phyloP scores from a whole-genome alignment of 92 coral and sea anemone genomes.

The Virgularia gustaviana region DNA sequence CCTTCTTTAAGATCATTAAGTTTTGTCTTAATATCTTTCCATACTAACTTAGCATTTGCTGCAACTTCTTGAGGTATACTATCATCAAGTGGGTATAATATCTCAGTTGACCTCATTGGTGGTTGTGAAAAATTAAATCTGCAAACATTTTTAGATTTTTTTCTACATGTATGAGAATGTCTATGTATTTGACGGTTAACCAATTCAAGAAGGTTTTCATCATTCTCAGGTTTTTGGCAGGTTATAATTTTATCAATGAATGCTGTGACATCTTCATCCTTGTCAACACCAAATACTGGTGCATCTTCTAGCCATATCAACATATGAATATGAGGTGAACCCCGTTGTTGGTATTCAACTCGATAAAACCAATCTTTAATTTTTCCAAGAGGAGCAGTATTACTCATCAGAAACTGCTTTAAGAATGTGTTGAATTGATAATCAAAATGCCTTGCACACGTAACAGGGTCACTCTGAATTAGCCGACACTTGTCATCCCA shows the following conservation, averaged over 20 bases:
- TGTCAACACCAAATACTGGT: slow-evolving; percentile 35
- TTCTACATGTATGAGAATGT: slow-evolving; percentile 55
- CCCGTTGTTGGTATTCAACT: slow-evolving; percentile 60
- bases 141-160: slow-evolving; percentile 36
- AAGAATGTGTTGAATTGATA: slow-evolving; percentile 48
- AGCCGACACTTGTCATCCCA: slow-evolving; percentile 47
- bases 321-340: slow-evolving; percentile 63
- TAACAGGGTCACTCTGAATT: slow-evolving; percentile 54
- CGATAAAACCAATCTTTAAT: slow-evolving; percentile 62
- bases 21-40: slow-evolving; percentile 39
- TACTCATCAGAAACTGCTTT: slow-evolving; percentile 42
- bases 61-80: not conserved
- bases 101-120: slow-evolving; percentile 39
- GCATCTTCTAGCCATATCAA: slow-evolving; percentile 54
- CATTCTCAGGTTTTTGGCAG: slow-evolving; percentile 40
- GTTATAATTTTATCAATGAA: slow-evolving; percentile 55
- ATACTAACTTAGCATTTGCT: slow-evolving; percentile 24
- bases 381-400: too few species aligned
- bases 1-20: slow-evolving; percentile 56
- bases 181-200: slow-evolving; percentile 45
- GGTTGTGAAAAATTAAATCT: slow-evolving; percentile 35
- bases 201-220: slow-evolving; percentile 30
- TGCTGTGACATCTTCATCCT: slow-evolving; percentile 27
- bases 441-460: slow-evolving; percentile 60
- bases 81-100: slow-evolving; percentile 42